Evolutionary conservation across 2,888 invertebrate species (phyloP), one percentile per base, ranked within the genome.

Genomic region (Morpho helenor): DNA sequence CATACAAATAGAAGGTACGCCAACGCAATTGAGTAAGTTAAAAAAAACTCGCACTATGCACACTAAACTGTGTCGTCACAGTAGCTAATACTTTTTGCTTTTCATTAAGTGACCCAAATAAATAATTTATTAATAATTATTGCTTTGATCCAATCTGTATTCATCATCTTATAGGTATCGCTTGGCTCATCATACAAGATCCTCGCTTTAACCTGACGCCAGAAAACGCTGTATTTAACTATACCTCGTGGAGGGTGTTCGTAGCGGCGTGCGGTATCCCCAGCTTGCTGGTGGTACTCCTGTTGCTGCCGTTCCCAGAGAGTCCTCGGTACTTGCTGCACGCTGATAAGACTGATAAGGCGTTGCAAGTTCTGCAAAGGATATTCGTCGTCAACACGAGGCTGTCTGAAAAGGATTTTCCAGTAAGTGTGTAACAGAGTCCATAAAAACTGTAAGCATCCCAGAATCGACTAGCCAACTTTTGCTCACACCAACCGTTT

Each of bases 211-310:
- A 86, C 66, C 67, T 87, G 44, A 80, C 84, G 4, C 70, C 66
- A 0, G 61, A 63, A 0, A 79, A 65, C 0, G 80, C 79, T 0
- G 68, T 67, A 40, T 91, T 92, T 75, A 74, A 80, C 56, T 93
- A 92, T 73, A 92, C 87, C 2, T 92, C 94, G 0, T 94, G 94
- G 94, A 77, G 94, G 3, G 87, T 93, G 10, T 94, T 94, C 71
- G 91, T 94, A 39, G 90, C 92, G 0, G 86, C 94, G 2, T 93
- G 93, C 63, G 92, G 93, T 0, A 71, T 92, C 39, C 93, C 93
- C 1, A 92, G 92, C 51, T 75, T 93, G 31, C 67, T 92, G 54
- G 92, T 92, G 57, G 86, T 89, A 45, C 67, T 91, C 48, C 73
- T 91, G 7, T 75, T 92, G 41, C 67, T 85, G n/a, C 91, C 91